A percentile compares a stretch with the other conserved stretches of the same genome.
These are phyloP conservation scores for Drosophila formosana DNA, from an alignment of 2,888 invertebrate species.

Conservation along the genomic window DNA sequence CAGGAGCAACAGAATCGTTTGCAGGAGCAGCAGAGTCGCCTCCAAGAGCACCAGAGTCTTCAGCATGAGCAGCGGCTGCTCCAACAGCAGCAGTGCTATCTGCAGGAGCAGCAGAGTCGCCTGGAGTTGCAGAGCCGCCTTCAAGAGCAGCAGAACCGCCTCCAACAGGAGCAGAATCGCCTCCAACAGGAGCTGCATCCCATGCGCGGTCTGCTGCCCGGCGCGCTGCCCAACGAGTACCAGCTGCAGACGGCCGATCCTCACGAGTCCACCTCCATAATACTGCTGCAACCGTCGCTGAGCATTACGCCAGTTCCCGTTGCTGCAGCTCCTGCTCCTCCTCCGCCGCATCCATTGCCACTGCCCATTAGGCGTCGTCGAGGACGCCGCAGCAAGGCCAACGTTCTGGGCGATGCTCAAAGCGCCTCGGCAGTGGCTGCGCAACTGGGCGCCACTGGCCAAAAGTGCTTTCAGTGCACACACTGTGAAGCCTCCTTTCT, in stretches of 20 bases:
- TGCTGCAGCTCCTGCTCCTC: neutral
- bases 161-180: neutral
- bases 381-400: slow-evolving; percentile 76
- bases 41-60: neutral
- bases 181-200: slow-evolving; percentile 44
- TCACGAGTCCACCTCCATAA: slow-evolving; percentile 80
- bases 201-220: slow-evolving; percentile 44
- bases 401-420: slow-evolving; percentile 20
- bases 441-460: slow-evolving; percentile 63
- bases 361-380: slow-evolving; percentile 71
- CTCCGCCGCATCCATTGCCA: slow-evolving; percentile 6
- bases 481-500: slow-evolving; percentile 84
- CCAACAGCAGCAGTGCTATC: neutral
- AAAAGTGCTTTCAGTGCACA: slow-evolving; percentile 84
- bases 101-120: neutral
- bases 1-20: neutral
- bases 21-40: neutral
- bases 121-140: neutral
- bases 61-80: neutral
- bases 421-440: slow-evolving; percentile 57
- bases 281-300: slow-evolving; percentile 63
- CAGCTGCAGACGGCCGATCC: slow-evolving; percentile 72
- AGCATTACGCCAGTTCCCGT: slow-evolving; percentile 36
- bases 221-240: slow-evolving; percentile 57
- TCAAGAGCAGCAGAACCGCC: neutral